These are phyloP conservation scores for Helicoverpa armigera DNA, from an alignment of 1,140 invertebrate genomes.

Conservation along the genomic window DNA sequence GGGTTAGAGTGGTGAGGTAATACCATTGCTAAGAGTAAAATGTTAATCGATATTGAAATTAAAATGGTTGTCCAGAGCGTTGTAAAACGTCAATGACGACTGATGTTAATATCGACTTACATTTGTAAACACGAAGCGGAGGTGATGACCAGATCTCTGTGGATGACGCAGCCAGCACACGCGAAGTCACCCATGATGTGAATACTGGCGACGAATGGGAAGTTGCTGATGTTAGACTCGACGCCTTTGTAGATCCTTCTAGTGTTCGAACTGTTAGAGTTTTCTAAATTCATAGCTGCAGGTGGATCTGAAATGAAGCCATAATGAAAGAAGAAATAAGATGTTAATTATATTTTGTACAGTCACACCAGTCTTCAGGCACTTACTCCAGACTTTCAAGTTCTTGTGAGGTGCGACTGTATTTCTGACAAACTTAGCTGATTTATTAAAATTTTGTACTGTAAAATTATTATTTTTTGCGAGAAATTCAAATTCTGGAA, in stretches of 20 bases:
- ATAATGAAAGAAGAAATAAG: not conserved
- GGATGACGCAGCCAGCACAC: constrained; percentile 60
- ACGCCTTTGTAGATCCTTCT: constrained; percentile 53
- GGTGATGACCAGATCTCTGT: constrained; percentile 55
- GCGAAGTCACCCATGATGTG: constrained; percentile 52
- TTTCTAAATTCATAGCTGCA: not conserved
- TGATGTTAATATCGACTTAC: constrained; percentile 48
- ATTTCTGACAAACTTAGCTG: not conserved
- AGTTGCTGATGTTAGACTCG: constrained; percentile 37
- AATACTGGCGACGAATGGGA: constrained; percentile 61
- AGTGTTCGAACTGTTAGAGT: not conserved
- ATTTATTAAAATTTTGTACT: constrained; percentile 9
- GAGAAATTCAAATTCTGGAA: constrained; percentile 14
- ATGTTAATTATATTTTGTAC: not conserved
- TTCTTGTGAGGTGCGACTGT: constrained; percentile 25
- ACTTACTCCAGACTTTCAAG: constrained; percentile 49
- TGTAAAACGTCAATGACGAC: too few species aligned
- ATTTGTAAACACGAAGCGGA: constrained; percentile 57
- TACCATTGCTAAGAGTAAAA: not conserved
- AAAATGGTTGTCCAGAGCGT: too few species aligned
- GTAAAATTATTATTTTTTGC: constrained; percentile 45
- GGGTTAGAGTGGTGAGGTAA: too few species aligned
- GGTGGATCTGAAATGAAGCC: not conserved
- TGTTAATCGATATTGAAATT: too few species aligned
- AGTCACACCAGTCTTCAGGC: not conserved